A percentile compares a stretch with the other conserved stretches of the same genome.
phyloP scores from a whole-genome alignment of 2,113 vertebrate species.

The Sialia sialis region DNA sequence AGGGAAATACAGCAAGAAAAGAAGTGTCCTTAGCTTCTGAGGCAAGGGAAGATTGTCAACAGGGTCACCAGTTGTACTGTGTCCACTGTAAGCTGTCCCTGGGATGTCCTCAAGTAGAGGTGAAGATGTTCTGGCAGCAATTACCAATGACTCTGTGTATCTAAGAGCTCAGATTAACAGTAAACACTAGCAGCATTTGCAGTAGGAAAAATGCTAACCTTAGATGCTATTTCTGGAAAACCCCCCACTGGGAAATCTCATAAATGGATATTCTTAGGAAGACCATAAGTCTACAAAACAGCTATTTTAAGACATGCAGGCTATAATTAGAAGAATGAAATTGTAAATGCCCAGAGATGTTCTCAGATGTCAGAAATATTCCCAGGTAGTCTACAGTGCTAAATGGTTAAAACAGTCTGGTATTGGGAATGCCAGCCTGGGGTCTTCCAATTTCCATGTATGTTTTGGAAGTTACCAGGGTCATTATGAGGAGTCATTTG shows the following conservation, averaged over 20 bases:
- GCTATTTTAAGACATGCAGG: background rate
- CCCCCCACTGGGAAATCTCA: background rate
- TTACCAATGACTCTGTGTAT: background rate
- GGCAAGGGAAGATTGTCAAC: background rate
- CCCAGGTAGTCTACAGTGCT: background rate
- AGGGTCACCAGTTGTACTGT: background rate
- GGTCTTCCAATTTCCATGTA: background rate
- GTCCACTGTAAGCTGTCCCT: background rate
- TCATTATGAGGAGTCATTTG: background rate
- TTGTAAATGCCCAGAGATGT: background rate
- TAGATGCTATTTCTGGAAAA: background rate
- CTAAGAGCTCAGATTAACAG: background rate
- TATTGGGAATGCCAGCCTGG: background rate
- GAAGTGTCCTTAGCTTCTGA: background rate
- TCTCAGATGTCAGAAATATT: background rate
- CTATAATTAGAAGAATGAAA: background rate
- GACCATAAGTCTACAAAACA: background rate
- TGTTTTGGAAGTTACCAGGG: background rate
- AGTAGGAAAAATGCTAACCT: background rate
- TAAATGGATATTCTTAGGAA: background rate
- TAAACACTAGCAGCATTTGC: background rate
- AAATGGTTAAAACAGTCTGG: background rate
- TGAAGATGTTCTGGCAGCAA: background rate
- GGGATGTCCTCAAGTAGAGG: background rate
- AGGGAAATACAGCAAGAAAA: background rate